Percentiles rank a stretch among this genome's conserved stretches.
Conservation (phyloP, 2,797 vertebrate species). For the Pantherophis alleghaniensis region DNA sequence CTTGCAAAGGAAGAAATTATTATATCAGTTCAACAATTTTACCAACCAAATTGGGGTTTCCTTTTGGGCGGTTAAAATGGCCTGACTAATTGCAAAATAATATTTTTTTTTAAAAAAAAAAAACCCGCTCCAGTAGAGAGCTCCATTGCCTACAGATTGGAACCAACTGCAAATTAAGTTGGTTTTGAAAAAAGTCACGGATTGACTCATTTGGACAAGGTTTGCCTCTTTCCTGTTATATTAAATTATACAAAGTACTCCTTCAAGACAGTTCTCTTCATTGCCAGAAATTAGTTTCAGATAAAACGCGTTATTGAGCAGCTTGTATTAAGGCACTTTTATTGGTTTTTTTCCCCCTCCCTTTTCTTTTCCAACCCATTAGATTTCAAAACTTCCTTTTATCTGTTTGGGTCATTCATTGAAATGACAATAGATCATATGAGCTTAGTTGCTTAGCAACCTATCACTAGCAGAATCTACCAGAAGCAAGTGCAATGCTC, state of each 20-base stretch:
- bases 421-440: slow-evolving; percentile 58
- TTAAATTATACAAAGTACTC: slow-evolving; percentile 13
- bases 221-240: not conserved
- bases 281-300: slow-evolving; percentile 35
- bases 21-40: not conserved
- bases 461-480: slow-evolving; percentile 55
- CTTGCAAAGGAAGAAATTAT: not conserved
- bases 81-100: not conserved
- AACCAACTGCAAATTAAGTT: not conserved
- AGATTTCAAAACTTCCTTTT: slow-evolving; percentile 58
- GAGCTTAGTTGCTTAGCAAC: slow-evolving; percentile 66
- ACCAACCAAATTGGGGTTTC: not conserved
- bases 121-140: not conserved
- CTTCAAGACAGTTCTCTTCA: slow-evolving; percentile 1
- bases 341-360: not conserved
- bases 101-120: not conserved
- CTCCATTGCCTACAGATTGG: not conserved
- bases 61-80: slow-evolving; percentile 22
- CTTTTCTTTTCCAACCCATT: slow-evolving; percentile 52
- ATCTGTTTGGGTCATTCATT: slow-evolving; percentile 56
- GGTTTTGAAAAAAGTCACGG: not conserved
- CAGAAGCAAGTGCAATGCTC: slow-evolving; percentile 49
- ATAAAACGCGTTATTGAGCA: slow-evolving; percentile 38
- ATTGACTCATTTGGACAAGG: not conserved
- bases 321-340: slow-evolving; percentile 38